These are phyloP conservation scores for Adelognathus sp. DNA, from an alignment of 2,888 invertebrate species.

Conservation along the genomic window DNA sequence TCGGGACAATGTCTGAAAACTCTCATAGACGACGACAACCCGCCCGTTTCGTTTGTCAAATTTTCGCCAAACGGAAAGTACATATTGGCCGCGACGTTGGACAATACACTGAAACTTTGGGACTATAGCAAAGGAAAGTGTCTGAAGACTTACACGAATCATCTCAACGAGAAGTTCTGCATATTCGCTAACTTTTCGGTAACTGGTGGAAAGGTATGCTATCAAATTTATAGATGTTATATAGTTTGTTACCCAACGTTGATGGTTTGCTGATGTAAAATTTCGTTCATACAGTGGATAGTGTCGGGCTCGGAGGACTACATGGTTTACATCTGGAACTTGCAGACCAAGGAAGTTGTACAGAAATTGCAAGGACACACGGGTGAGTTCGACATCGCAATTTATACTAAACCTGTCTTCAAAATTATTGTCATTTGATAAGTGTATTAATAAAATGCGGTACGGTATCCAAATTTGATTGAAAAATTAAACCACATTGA, in stretches of 20 bases:
- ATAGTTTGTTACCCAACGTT: conserved; percentile 7
- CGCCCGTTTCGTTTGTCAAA: conserved; percentile 99
- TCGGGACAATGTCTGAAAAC: conserved; percentile 99
- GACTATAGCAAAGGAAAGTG: conserved; percentile 99
- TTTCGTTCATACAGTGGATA: no score
- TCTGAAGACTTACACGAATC: conserved; percentile 98
- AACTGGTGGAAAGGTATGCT: conserved; percentile 98
- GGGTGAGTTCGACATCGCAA: conserved; percentile 84
- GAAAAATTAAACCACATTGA: no score
- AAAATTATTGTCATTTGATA: neutral
- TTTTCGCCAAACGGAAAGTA: conserved; percentile 99
- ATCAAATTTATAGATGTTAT: conserved; percentile 13
- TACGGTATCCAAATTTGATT: no score
- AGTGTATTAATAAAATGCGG: neutral
- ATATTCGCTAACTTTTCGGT: conserved; percentile 99
- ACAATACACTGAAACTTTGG: conserved; percentile 99
- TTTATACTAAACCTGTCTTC: neutral
- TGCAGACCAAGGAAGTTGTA: conserved; percentile 99
- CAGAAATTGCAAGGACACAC: conserved; percentile 98
- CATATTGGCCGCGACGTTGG: conserved; percentile 98
- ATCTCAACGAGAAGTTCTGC: conserved; percentile 99
- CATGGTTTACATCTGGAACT: conserved; percentile 99
- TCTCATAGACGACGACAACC: conserved; percentile 99
- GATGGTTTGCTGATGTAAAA: no score
- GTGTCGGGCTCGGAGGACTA: conserved; percentile 99